phyloP scores from a whole-genome alignment of 2,797 vertebrate genomes.

The Amblyopsis hoosieri region DNA sequence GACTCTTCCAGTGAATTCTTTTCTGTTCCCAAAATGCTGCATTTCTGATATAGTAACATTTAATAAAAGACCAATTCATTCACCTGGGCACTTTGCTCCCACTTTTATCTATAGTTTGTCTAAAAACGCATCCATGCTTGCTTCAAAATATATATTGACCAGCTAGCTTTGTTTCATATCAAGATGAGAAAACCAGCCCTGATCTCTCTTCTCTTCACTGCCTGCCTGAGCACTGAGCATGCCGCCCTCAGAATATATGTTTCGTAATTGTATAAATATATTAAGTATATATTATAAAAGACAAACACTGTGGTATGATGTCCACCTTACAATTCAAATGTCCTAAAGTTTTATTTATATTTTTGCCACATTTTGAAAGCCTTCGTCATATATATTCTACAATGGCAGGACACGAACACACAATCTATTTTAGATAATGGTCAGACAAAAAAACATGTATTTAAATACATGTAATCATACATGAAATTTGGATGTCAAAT shows the following conservation, averaged over 20 bases:
- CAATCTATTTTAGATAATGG: slow-evolving; percentile 8
- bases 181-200: slow-evolving; percentile 30
- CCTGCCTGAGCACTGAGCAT: slow-evolving; percentile 53
- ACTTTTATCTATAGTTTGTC: not conserved
- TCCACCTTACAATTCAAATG: slow-evolving; percentile 18
- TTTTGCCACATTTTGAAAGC: slow-evolving; percentile 14
- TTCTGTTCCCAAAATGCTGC: slow-evolving; percentile 59
- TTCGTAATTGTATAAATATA: slow-evolving; percentile 58
- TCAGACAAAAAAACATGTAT: slow-evolving; percentile 2
- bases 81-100: too few relatives aligned
- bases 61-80: too few relatives aligned
- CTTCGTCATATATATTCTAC: slow-evolving; percentile 10
- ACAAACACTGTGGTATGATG: slow-evolving; percentile 59
- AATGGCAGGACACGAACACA: slow-evolving; percentile 15
- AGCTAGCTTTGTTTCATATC: slow-evolving; percentile 13
- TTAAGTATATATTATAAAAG: slow-evolving; percentile 55
- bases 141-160: slow-evolving; percentile 17
- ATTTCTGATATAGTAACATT: slow-evolving; percentile 41
- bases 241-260: slow-evolving; percentile 53
- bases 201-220: slow-evolving; percentile 50
- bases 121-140: too few relatives aligned
- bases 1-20: slow-evolving; percentile 58
- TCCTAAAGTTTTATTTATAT: slow-evolving; percentile 10
- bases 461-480: not conserved
- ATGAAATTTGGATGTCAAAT: not conserved